Percentiles rank a stretch among this genome's conserved stretches.
These are phyloP conservation scores for Dasyurus viverrinus DNA, from an alignment of 2,113 vertebrate genomes.

Conservation along the genomic window DNA sequence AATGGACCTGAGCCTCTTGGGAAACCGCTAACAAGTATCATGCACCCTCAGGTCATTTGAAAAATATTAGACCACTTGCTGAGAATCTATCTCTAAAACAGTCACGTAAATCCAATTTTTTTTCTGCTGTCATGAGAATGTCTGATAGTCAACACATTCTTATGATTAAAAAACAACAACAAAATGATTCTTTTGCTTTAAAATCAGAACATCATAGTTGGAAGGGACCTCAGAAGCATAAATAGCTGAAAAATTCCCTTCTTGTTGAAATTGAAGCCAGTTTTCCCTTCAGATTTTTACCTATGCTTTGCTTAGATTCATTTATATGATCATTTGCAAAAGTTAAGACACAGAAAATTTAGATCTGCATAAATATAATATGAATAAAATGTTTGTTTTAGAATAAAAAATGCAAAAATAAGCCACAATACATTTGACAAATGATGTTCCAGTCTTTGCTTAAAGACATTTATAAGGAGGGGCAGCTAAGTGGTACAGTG, in stretches of 20 bases:
- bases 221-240: not conserved
- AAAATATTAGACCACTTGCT: not conserved
- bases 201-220: not conserved
- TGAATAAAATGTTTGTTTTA: not conserved
- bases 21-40: not conserved
- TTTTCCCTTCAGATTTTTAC: not conserved
- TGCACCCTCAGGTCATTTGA: not conserved
- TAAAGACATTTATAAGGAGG: not conserved
- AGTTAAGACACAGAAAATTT: not conserved
- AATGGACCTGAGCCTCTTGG: not conserved
- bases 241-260: not conserved
- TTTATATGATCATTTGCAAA: not conserved
- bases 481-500: no score
- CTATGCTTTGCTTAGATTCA: not conserved
- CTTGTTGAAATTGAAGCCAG: not conserved
- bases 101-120: not conserved
- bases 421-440: not conserved
- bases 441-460: not conserved
- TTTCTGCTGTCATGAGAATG: not conserved
- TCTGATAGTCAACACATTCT: not conserved
- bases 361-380: not conserved
- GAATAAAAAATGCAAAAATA: not conserved
- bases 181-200: not conserved
- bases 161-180: not conserved
- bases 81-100: not conserved